These are phyloP conservation scores for Sesamia inferens DNA, from an alignment of 2,888 invertebrate species.

Conservation along the genomic window DNA sequence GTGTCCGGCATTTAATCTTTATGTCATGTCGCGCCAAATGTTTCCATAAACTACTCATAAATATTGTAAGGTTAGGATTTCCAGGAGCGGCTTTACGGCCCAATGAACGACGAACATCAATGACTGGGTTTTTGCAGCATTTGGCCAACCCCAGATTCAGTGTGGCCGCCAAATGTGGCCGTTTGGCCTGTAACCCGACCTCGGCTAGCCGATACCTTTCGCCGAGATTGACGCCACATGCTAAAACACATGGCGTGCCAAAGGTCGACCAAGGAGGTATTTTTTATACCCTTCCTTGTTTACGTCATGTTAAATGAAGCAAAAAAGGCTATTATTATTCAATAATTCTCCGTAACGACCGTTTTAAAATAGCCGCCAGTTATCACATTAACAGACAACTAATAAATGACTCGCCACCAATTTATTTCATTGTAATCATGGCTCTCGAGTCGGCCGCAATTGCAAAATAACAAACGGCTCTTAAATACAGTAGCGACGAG, in stretches of 20 bases:
- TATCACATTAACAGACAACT: slow-evolving; percentile 58
- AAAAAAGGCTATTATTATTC: slow-evolving; percentile 62
- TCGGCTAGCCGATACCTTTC: slow-evolving; percentile 72
- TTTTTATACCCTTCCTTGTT: slow-evolving; percentile 81
- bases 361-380: slow-evolving; percentile 56
- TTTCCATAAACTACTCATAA: slow-evolving; percentile 60
- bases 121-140: slow-evolving; percentile 81
- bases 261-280: slow-evolving; percentile 85
- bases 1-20: not conserved
- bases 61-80: slow-evolving; percentile 70
- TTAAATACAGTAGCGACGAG: slow-evolving; percentile 82
- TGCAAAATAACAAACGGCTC: slow-evolving; percentile 81
- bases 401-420: slow-evolving; percentile 71
- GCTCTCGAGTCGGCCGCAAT: slow-evolving; percentile 71
- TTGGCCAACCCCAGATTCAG: slow-evolving; percentile 75
- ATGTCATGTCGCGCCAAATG: slow-evolving; percentile 17
- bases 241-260: slow-evolving; percentile 80
- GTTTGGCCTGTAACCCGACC: slow-evolving; percentile 83
- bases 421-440: slow-evolving; percentile 81
- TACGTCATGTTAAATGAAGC: slow-evolving; percentile 67
- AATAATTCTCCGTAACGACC: slow-evolving; percentile 60
- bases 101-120: slow-evolving; percentile 75
- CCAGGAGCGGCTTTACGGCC: slow-evolving; percentile 72
- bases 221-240: slow-evolving; percentile 86
- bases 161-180: slow-evolving; percentile 78